Evolutionary conservation across 2,888 invertebrate species (phyloP).

Genomic region (Caradrina clavipalpis): DNA sequence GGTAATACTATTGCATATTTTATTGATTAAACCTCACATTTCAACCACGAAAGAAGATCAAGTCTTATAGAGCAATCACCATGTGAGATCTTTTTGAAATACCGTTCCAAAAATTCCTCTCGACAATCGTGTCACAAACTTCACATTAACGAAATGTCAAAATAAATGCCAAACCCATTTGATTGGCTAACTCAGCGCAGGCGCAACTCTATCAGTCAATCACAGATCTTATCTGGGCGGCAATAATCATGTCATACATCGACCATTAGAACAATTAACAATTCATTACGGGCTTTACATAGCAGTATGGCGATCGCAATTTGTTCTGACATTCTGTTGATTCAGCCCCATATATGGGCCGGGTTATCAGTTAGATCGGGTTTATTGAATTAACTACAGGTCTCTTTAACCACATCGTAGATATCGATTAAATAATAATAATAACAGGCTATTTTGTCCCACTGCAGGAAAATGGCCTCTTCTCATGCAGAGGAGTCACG

Average conservation of each 20-base stretch:
- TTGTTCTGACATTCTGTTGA: conserved; percentile 59
- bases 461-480: no score
- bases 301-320: conserved; percentile 60
- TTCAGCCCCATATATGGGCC: conserved; percentile 58
- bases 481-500: no score
- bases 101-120: no score
- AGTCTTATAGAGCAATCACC: background rate
- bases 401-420: conserved; percentile 32
- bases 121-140: conserved; percentile 17
- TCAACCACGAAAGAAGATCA: background rate
- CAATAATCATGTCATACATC: conserved; percentile 65
- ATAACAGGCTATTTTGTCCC: no score
- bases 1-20: no score
- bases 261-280: conserved; percentile 63
- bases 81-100: background rate
- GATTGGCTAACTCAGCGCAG: conserved; percentile 34
- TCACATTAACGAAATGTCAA: conserved; percentile 47
- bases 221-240: conserved; percentile 56
- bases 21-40: no score
- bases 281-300: conserved; percentile 65
- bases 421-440: conserved; percentile 21
- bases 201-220: conserved; percentile 55
- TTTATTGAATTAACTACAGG: conserved; percentile 42
- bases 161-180: conserved; percentile 38
- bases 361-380: conserved; percentile 50